Base-by-base conservation (phyloP, 92 coral and sea anemone species). In the Hydrozoanthus gracilis region DNA sequence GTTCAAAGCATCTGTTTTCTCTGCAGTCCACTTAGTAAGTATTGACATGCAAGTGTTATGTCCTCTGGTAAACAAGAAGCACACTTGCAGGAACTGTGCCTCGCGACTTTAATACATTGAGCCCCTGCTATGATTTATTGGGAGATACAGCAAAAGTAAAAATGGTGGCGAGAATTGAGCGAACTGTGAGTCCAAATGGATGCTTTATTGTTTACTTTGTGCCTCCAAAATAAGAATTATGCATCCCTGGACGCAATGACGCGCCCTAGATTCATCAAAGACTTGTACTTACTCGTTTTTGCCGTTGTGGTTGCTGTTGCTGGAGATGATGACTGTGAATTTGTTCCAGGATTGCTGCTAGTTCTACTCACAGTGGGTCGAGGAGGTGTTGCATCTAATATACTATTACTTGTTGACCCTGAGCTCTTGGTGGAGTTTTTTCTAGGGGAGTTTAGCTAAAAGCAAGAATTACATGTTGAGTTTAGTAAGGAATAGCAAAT, bases 391-490 rank as follows among this genome's bases (percentile, higher is more conserved):
- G 83, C 73, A 16, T 90, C 94, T 51, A 87, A 60, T 78, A 94
- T 60, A 70, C 88, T 92, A 80, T 90, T 96, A 46, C 89, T 91
- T 71, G 72, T 78, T 7, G 91, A 66, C 0, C 90, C 12, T 2
- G 89, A 91, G 82, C 92, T 93, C 86, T 96, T 96, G 0, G 98
- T 92, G 0, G 98, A 96, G 92, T 96, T 96, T 80, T 96, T 96
- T 67, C 99, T 88, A 51, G 99, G 99, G 10, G 99, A 96, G 82
- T 86, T 92, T 93, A 92, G 96, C 73, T 76, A 50, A 45, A 78
- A n/a, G 52, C 75, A 11, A 69, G 45, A 3, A 68, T 13, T 35
- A 27, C 39, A 27, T 27, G 39, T 27, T 27, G 39, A 27, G 39
- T 27, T 27, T 27, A 27, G 39, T 27, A 27, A 27, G 39, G 39